Evolutionary conservation across 2,113 vertebrate genomes (phyloP).

Genomic region (Mesoclemmys tuberculata): DNA sequence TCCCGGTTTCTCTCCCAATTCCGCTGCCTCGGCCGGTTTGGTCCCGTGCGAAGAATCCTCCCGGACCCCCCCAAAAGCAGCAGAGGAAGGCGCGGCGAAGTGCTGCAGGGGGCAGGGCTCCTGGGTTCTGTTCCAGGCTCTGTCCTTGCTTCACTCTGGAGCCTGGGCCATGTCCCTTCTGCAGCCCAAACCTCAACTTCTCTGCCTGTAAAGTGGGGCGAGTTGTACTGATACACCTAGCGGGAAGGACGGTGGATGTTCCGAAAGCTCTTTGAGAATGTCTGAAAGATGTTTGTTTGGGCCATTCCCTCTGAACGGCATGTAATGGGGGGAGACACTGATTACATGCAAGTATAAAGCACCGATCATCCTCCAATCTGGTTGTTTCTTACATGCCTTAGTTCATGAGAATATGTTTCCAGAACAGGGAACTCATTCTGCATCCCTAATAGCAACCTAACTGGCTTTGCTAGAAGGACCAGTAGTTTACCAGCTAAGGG

Average conservation of each 20-base stretch:
- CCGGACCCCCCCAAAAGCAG: accelerated
- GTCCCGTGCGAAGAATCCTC: accelerated
- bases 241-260: background rate
- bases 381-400: background rate
- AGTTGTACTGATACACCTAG: background rate
- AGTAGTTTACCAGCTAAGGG: background rate
- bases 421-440: background rate
- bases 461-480: background rate
- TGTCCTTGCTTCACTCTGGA: background rate
- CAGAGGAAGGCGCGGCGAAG: no score
- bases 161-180: background rate
- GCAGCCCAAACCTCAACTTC: background rate
- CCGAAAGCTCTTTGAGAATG: background rate
- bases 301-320: background rate
- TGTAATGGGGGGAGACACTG: background rate
- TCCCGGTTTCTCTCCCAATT: background rate
- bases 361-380: background rate
- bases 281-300: background rate
- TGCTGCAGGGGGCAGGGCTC: background rate
- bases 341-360: background rate
- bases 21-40: background rate
- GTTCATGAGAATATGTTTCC: background rate
- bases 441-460: background rate
- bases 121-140: background rate
- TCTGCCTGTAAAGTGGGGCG: background rate